Base-by-base conservation (phyloP, 2,113 vertebrate species). In the Xerus inauris region DNA sequence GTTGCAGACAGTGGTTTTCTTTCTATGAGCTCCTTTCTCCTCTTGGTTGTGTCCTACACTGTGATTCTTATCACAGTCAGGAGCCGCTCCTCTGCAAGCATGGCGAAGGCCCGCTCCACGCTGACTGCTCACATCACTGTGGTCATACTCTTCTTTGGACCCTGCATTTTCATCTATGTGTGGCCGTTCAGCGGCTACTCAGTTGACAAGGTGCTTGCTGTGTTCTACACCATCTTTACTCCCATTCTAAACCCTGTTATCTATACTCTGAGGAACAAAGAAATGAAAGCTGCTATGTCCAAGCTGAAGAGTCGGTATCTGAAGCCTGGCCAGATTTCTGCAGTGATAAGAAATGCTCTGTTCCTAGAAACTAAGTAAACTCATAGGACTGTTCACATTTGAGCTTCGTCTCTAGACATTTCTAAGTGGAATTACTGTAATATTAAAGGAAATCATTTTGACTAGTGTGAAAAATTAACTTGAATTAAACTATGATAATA, bases 151-250 rank as follows among this genome's bases (percentile, higher is more conserved):
- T 97, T 98, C 40, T 97, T 96, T 84, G 97, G 96, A 12, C 97
- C 97, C 0, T 97, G 96, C 47, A 97, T 97, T 32, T 97, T 98
- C 51, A 98, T 96, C 88, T 97, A 98, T 0, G 95, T 96, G 54
- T 92, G 85, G 96, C 97, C 97, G 17, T 96, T 96, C n/a, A 97
- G 95, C 1, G 35, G 91, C 22, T 97, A 97, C 65, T 97, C 96
- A 38, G 24, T 88, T 47, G 97, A 97, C 84, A 97, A 97, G 86
- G 80, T 98, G 20, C 95, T 97, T 38, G 97, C 97, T n/a, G 95
- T 98, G 10, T 97, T 98, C 76, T 97, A 96, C 6, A 98, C 97
- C 22, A 92, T 97, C 12, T 95, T 97, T 45, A 97, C 96, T 40
- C 97, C 96, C 11, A 97, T 97, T 64, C 94, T 97, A 87, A 98